Evolutionary conservation across 2,888 invertebrate species (phyloP).

Genomic region (Hemistola chrysoprasaria): DNA sequence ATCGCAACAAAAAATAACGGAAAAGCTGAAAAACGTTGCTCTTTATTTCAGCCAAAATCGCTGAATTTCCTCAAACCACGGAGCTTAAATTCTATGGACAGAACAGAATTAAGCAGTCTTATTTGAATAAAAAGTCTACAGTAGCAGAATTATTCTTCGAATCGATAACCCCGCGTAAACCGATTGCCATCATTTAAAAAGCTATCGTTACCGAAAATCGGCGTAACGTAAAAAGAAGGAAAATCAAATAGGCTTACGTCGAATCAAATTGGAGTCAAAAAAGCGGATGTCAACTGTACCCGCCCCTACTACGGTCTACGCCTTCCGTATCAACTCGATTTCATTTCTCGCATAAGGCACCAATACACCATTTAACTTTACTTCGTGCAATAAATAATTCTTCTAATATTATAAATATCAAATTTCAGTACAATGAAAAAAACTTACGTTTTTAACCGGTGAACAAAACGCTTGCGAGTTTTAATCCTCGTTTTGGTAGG

Average conservation of each 20-base stretch:
- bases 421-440: too few relatives aligned
- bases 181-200: constrained; percentile 28
- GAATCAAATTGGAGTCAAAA: constrained; percentile 30
- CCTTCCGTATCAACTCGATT: too few relatives aligned
- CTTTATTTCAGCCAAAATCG: too few relatives aligned
- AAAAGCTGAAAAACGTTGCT: too few relatives aligned
- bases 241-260: constrained; percentile 32
- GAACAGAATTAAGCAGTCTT: constrained; percentile 10
- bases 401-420: too few relatives aligned
- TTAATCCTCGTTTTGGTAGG: too few relatives aligned
- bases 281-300: constrained; percentile 26
- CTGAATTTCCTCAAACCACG: constrained; percentile 2
- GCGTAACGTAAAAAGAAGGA: constrained; percentile 24
- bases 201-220: constrained; percentile 24
- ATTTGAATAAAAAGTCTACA: constrained; percentile 11
- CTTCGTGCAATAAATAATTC: too few relatives aligned
- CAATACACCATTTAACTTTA: too few relatives aligned
- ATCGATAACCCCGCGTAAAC: constrained; percentile 10
- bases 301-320: constrained; percentile 7
- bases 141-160: constrained; percentile 9
- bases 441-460: too few relatives aligned
- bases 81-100: not conserved
- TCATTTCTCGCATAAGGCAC: too few relatives aligned
- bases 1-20: too few relatives aligned
- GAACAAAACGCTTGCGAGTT: too few relatives aligned